Conservation (phyloP, 2,888 invertebrate species). For the Aporophyla nigra region DNA sequence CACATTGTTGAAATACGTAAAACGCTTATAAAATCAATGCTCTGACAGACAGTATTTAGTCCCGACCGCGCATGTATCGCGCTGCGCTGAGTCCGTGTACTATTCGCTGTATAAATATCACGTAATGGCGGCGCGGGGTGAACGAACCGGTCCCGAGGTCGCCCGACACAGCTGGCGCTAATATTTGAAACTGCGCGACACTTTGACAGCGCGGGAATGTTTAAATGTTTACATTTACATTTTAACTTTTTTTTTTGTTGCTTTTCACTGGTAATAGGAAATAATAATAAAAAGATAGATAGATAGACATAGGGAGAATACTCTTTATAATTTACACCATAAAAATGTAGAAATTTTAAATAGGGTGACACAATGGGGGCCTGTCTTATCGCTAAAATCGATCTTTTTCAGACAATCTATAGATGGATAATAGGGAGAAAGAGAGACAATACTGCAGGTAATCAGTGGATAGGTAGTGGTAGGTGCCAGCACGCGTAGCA, state of each 20-base stretch:
- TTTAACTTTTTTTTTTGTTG: background rate
- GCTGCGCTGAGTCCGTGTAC: slow-evolving; percentile 65
- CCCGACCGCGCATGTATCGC: slow-evolving; percentile 51
- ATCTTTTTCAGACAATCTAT: no score
- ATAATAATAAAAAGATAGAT: background rate
- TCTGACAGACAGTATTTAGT: slow-evolving; percentile 30
- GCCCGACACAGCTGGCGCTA: slow-evolving; percentile 12
- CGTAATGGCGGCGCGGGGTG: slow-evolving; percentile 54
- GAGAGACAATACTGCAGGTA: no score
- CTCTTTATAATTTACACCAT: no score
- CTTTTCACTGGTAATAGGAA: background rate
- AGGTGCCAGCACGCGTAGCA: no score
- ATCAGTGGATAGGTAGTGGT: background rate
- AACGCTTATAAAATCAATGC: slow-evolving; percentile 40
- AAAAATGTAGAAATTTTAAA: no score
- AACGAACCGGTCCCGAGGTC: slow-evolving; percentile 42
- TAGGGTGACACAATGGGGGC: no score
- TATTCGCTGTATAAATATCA: slow-evolving; percentile 40
- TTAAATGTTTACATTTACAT: slow-evolving; percentile 40
- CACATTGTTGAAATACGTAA: slow-evolving; percentile 33
- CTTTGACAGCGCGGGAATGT: slow-evolving; percentile 54
- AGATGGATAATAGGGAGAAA: no score
- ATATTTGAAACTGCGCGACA: slow-evolving; percentile 49
- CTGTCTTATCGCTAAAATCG: no score
- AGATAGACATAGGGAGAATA: no score